Conservation (phyloP, 2,113 vertebrate species). For the Colistium nudipinnis region DNA sequence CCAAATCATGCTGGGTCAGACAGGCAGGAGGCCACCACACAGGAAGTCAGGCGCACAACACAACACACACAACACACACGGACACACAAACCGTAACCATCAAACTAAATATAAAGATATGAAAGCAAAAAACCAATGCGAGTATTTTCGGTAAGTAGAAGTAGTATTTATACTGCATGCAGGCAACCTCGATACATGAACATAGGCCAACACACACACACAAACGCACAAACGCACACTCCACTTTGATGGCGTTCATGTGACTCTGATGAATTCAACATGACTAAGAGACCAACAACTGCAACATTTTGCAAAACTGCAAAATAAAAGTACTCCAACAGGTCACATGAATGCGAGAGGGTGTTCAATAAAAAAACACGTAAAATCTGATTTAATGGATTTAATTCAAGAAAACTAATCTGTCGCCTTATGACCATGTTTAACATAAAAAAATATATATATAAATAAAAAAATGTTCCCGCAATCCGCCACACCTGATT, state of each 20-base stretch:
- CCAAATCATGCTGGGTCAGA: slow-evolving; percentile 38
- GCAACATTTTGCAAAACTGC: no score
- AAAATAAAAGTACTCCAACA: neutral
- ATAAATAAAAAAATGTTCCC: no score
- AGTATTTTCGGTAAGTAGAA: neutral
- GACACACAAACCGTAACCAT: slow-evolving; percentile 2
- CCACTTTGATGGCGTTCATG: slow-evolving; percentile 6
- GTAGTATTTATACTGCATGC: neutral
- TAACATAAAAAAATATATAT: no score
- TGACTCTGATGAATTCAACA: slow-evolving; percentile 22
- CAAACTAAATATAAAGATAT: slow-evolving; percentile 35
- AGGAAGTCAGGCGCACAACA: slow-evolving; percentile 44
- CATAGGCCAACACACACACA: slow-evolving; percentile 12
- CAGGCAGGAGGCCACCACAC: slow-evolving; percentile 35
- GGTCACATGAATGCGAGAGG: no score
- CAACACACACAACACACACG: slow-evolving; percentile 15
- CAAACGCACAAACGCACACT: slow-evolving; percentile 8
- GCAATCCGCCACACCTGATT: no score
- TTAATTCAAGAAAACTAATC: no score
- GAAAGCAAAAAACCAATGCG: slow-evolving; percentile 5
- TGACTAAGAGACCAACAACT: slow-evolving; percentile 28
- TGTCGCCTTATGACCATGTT: no score
- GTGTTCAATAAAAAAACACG: neutral
- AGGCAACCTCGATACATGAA: neutral
- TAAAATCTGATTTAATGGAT: no score